Evolutionary conservation across 2,888 invertebrate genomes (phyloP).

Genomic region (Molorchus minor): DNA sequence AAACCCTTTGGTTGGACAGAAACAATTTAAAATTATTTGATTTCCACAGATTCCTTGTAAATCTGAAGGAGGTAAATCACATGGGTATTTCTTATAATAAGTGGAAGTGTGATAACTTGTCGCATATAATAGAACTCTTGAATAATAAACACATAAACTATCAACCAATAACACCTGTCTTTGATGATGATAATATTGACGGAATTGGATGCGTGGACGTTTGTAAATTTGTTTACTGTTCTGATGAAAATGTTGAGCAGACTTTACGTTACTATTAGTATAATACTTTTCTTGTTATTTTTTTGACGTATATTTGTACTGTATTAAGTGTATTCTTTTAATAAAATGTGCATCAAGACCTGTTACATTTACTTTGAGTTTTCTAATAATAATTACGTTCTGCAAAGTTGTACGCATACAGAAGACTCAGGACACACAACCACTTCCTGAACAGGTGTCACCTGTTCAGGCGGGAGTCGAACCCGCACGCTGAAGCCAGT

Average conservation of each 20-base stretch:
- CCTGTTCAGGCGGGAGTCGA: no score
- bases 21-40: conserved; percentile 42
- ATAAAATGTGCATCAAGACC: no score
- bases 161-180: conserved; percentile 23
- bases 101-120: conserved; percentile 42
- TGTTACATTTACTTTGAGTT: no score
- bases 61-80: conserved; percentile 30
- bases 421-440: no score
- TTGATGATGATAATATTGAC: conserved; percentile 35
- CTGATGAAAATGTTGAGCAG: conserved; percentile 23
- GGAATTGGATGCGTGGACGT: conserved; percentile 41
- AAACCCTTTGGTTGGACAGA: conserved; percentile 35
- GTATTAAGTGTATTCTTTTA: no score
- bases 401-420: no score
- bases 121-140: conserved; percentile 36
- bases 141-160: conserved; percentile 33
- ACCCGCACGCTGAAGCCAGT: no score
- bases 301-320: no score
- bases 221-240: conserved; percentile 38
- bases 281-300: no score
- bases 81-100: conserved; percentile 41
- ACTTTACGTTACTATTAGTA: conserved; percentile 17
- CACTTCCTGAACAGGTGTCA: no score
- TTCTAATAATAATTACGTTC: no score
- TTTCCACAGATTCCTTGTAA: conserved; percentile 28